These are phyloP conservation scores for Rhipidura dahli DNA, from an alignment of 2,113 vertebrate species.

Conservation along the genomic window DNA sequence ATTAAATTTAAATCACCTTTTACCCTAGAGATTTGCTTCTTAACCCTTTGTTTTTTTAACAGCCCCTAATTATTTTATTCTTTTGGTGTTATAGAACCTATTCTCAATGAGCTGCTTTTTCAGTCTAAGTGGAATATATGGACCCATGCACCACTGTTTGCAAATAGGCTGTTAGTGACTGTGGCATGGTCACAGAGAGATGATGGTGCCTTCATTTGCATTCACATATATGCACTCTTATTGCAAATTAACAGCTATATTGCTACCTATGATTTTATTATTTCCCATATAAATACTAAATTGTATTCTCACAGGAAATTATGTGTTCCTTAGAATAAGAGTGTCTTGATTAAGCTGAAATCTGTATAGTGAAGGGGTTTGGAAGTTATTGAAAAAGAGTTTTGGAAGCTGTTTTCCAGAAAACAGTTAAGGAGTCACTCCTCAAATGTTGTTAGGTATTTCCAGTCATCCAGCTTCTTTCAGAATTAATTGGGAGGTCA, in stretches of 20 bases:
- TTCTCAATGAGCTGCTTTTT: not conserved
- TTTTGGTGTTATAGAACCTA: not conserved
- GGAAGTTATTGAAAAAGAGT: not conserved
- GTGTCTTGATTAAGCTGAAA: constrained; percentile 9
- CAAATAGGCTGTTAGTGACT: not conserved
- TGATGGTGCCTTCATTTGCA: not conserved
- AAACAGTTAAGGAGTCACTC: not conserved
- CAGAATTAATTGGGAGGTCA: constrained; percentile 31
- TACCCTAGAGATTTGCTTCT: not conserved
- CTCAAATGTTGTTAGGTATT: not conserved
- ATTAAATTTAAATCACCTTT: not conserved
- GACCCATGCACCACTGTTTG: not conserved
- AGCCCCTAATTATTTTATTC: not conserved
- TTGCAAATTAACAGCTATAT: not conserved
- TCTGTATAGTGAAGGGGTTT: not conserved
- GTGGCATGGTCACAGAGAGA: not conserved
- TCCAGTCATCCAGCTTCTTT: constrained; percentile 1
- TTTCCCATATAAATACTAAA: constrained; percentile 13
- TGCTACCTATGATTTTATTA: not conserved
- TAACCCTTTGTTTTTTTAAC: not conserved
- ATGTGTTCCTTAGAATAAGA: not conserved
- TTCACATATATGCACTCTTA: not conserved
- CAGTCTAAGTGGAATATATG: not conserved
- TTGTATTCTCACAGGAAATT: not conserved
- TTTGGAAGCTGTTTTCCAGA: constrained; percentile 26